A percentile compares a stretch with the other conserved stretches of the same genome.
These are phyloP conservation scores for Scalopus aquaticus DNA, from an alignment of 2,113 vertebrate species.

Conservation along the genomic window DNA sequence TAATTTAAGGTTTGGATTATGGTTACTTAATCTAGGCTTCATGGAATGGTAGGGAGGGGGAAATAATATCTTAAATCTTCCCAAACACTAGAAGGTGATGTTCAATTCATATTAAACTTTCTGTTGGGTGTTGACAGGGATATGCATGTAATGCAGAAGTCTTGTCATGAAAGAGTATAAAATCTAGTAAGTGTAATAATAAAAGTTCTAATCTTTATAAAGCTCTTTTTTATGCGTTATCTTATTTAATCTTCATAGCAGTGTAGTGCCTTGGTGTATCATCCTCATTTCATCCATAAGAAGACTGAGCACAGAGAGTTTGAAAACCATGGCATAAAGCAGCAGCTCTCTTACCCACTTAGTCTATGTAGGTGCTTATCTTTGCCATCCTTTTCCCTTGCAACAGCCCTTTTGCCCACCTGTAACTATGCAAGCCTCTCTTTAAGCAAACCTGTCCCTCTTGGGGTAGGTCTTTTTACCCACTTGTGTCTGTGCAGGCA, in stretches of 20 bases:
- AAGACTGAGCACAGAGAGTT: background rate
- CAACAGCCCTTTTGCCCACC: too few relatives aligned
- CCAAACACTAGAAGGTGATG: background rate
- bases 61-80: background rate
- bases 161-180: background rate
- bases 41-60: background rate
- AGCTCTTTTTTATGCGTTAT: background rate
- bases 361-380: too few relatives aligned
- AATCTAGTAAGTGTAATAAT: background rate
- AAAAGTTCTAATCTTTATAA: background rate
- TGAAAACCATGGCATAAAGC: background rate
- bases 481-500: too few relatives aligned
- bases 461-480: too few relatives aligned
- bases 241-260: background rate
- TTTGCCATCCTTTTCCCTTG: too few relatives aligned
- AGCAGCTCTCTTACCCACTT: too few relatives aligned
- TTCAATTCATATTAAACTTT: background rate
- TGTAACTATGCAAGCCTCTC: too few relatives aligned
- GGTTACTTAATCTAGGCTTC: background rate
- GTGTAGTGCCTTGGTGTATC: background rate
- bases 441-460: too few relatives aligned
- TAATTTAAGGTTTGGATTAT: constrained; percentile 12
- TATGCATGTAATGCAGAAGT: background rate
- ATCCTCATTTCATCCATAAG: background rate
- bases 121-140: background rate